Evolutionary conservation across 2,113 vertebrate species (phyloP).

Genomic region (Halcyon malimbica): DNA sequence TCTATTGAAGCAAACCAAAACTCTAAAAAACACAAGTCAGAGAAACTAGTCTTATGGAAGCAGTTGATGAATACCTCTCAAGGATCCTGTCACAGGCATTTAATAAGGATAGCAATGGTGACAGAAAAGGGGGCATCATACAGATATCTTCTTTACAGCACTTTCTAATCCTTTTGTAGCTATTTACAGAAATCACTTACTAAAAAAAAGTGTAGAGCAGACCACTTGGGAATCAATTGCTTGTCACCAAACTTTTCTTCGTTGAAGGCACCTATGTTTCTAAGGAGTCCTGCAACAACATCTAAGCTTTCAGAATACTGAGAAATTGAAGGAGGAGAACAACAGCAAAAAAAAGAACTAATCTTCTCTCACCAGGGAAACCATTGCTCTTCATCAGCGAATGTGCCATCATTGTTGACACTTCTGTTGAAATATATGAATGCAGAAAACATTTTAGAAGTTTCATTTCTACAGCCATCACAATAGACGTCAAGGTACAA

Average conservation of each 20-base stretch:
- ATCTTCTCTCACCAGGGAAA: conserved; percentile 24
- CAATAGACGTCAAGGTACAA: conserved; percentile 41
- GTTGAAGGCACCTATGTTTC: neutral
- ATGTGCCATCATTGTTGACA: conserved; percentile 22
- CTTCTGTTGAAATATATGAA: conserved; percentile 33
- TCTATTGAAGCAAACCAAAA: neutral
- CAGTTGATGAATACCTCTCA: neutral
- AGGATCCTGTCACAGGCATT: neutral
- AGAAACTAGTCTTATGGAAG: neutral
- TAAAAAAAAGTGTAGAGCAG: neutral
- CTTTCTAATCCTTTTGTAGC: neutral
- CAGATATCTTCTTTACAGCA: neutral
- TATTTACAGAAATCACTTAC: neutral
- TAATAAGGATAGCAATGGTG: neutral
- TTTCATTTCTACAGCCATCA: conserved; percentile 47
- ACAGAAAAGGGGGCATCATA: neutral
- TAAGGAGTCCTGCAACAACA: neutral
- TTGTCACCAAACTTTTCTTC: neutral
- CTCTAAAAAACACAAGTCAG: neutral
- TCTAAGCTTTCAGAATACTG: neutral
- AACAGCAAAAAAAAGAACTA: neutral
- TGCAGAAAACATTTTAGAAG: conserved; percentile 29
- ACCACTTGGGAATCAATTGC: neutral
- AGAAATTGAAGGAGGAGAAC: neutral
- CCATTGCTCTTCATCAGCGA: conserved; percentile 36